Conservation (phyloP, 2,113 vertebrate species). For the Hypomesus transpacificus region DNA sequence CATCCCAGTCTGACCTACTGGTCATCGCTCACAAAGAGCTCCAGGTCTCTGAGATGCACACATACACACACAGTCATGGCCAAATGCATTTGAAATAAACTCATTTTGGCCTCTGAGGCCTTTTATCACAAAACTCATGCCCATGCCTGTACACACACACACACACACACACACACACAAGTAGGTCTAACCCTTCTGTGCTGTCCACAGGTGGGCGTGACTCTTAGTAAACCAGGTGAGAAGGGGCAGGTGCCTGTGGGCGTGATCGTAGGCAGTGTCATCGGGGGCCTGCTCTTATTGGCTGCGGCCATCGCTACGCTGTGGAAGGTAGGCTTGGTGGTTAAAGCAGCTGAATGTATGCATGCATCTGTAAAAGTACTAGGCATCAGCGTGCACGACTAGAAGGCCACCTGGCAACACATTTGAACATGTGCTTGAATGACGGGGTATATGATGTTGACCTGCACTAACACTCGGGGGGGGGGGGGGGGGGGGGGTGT, state of each 20-base stretch:
- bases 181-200: background rate
- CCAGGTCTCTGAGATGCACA: conserved; percentile 59
- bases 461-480: no score
- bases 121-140: no score
- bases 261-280: conserved; percentile 78
- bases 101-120: no score
- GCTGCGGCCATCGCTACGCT: conserved; percentile 65
- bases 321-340: conserved; percentile 74
- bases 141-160: no score
- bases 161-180: no score
- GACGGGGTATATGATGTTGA: no score
- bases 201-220: conserved; percentile 74
- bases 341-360: background rate
- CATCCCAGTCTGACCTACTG: conserved; percentile 72
- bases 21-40: conserved; percentile 70
- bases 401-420: no score
- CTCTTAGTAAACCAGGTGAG: conserved; percentile 72
- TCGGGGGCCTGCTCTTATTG: conserved; percentile 79
- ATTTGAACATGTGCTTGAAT: no score
- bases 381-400: no score
- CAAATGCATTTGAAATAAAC: background rate
- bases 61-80: background rate
- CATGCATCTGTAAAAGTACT: no score
- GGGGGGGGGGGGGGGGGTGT: background rate
- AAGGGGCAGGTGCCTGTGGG: conserved; percentile 74